Base-by-base conservation (phyloP, 2,888 invertebrate genomes). In the Argynnis bischoffii region DNA sequence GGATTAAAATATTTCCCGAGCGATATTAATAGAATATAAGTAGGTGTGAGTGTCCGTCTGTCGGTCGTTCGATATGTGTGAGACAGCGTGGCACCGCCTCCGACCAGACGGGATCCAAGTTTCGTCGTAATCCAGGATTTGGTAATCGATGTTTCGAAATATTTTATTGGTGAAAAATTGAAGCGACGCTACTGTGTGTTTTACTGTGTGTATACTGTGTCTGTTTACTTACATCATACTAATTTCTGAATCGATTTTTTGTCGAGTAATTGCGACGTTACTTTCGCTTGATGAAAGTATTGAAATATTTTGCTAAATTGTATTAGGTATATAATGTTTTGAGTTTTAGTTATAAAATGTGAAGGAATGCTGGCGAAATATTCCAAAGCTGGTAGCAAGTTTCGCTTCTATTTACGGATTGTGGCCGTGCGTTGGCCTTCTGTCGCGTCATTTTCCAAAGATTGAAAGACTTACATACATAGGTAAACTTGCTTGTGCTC, bases 1-100 rank as follows among this genome's bases (percentile, higher is more conserved):
- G 89, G 89, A 92, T 92, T 90, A 90, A 92, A 92, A 92, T 92
- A 92, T 91, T 91, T 90, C 87, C 83, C 83, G 85, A 83, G 77
- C 78, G 87, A 80, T 92, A 92, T 92, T 90, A 89, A 89, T 92
- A 91, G 91, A 90, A 83, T 86, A 83, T 85, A 85, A 81, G 88
- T 86, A 86, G 87, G 89, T 88, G 90, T 90, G 88, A 83, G 89
- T 87, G 87, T 86, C 78, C 80, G 87, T 86, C 82, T 86, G 86
- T 86, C 79, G 84, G 86, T 81, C 80, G 87, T 81, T 85, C 86
- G 84, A 84, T 86, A 83, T 87, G 82, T 86, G 87, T 89, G 90
- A 92, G 92, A 92, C 92, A 84, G 92, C 91, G 89, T 92, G 92
- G 92, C 91, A 91, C 92, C 92, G 86, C 83, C 86, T 86, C 80